A percentile compares a stretch with the other conserved stretches of the same genome.
phyloP scores from a whole-genome alignment of 2,797 vertebrate genomes.

The Myotis findleyi region DNA sequence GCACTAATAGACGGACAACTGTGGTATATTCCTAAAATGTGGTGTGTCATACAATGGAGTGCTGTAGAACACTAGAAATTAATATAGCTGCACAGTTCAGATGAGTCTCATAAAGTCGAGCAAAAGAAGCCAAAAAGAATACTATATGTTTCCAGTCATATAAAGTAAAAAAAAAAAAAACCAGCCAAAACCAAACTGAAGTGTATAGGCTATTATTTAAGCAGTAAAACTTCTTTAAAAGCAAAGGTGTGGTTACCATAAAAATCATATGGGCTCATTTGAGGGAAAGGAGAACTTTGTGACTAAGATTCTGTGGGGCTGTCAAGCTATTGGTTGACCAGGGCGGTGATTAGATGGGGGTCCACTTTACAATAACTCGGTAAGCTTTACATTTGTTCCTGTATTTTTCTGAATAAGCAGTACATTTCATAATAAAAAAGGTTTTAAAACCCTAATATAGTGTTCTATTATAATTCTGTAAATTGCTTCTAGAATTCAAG shows the following conservation, averaged over 20 bases:
- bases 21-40: background rate
- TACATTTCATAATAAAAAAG: background rate
- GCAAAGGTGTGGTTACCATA: too few species aligned
- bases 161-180: background rate
- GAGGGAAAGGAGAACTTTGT: background rate
- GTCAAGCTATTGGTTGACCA: background rate
- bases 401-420: conserved; percentile 7
- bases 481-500: conserved; percentile 1
- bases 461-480: conserved; percentile 32
- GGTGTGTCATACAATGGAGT: background rate
- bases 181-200: background rate
- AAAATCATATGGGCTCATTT: background rate
- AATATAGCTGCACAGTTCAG: background rate
- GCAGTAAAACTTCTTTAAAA: background rate
- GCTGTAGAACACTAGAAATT: background rate
- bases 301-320: background rate
- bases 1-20: background rate
- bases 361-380: background rate
- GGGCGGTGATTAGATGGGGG: background rate
- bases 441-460: background rate
- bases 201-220: background rate
- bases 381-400: background rate
- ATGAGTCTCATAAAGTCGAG: background rate
- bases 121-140: background rate
- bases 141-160: background rate